These are phyloP conservation scores for Hemitrygon akajei DNA, from an alignment of 2,797 vertebrate genomes.

Conservation along the genomic window DNA sequence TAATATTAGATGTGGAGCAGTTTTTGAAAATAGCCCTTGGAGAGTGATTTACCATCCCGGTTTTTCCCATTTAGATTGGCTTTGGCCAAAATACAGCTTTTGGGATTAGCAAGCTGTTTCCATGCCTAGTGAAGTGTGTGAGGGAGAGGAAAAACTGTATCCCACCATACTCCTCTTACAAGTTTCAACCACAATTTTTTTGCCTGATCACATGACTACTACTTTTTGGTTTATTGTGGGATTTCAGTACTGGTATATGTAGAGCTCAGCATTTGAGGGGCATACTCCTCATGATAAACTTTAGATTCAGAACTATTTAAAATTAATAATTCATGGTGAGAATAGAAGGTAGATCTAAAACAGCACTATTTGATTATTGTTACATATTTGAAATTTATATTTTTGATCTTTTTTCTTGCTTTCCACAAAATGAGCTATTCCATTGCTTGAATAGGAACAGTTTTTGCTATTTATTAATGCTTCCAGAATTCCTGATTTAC, in stretches of 20 bases:
- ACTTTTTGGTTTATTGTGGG: not conserved
- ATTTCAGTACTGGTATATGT: too few species aligned
- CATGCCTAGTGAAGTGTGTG: not conserved
- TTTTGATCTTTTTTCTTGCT: not conserved
- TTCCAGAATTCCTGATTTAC: not conserved
- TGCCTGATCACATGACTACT: too few species aligned
- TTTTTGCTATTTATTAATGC: not conserved
- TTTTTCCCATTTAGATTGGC: not conserved
- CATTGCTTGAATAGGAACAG: not conserved
- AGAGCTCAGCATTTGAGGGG: not conserved
- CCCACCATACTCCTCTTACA: not conserved
- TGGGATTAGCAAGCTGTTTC: not conserved
- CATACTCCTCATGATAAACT: not conserved
- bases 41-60: not conserved
- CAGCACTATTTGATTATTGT: not conserved
- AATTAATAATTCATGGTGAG: not conserved
- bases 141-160: not conserved
- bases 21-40: not conserved
- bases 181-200: not conserved
- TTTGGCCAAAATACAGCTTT: not conserved
- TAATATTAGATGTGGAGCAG: not conserved
- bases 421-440: not conserved
- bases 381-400: not conserved
- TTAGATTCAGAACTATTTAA: not conserved
- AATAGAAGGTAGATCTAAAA: not conserved